A percentile compares a stretch with the other conserved stretches of the same genome.
These are phyloP conservation scores for Athene noctua DNA, from an alignment of 2,113 vertebrate genomes.

Conservation along the genomic window DNA sequence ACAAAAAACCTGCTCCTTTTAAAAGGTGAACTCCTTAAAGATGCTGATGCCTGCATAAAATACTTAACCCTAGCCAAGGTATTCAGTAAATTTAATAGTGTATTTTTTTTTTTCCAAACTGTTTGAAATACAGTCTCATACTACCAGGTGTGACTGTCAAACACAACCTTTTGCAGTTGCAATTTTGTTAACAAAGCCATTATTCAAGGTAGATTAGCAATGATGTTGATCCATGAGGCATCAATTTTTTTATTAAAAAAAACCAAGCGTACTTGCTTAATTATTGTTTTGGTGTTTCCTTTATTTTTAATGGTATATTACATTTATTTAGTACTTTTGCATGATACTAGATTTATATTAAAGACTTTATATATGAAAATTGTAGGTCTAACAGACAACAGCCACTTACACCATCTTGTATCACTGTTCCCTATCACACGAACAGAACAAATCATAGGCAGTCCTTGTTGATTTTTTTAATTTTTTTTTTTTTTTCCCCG, in stretches of 20 bases:
- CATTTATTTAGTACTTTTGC: neutral
- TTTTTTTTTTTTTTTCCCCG: neutral
- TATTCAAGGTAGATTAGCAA: slow-evolving; percentile 33
- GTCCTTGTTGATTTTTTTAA: neutral
- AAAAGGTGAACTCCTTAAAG: slow-evolving; percentile 78
- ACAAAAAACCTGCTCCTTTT: slow-evolving; percentile 80
- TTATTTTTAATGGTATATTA: neutral
- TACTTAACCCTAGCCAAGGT: slow-evolving; percentile 69
- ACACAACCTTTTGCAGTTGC: slow-evolving; percentile 6
- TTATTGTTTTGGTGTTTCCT: neutral
- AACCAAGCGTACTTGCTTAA: neutral
- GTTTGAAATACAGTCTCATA: slow-evolving; percentile 13
- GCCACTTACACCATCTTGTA: neutral
- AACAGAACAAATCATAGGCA: neutral
- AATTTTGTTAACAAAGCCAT: slow-evolving; percentile 32
- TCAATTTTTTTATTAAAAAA: neutral
- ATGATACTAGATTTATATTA: neutral
- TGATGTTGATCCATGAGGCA: slow-evolving; percentile 8
- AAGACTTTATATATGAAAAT: neutral
- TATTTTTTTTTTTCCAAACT: neutral
- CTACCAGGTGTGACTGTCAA: neutral
- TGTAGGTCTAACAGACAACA: neutral
- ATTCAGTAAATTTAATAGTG: slow-evolving; percentile 16
- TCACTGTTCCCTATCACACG: neutral
- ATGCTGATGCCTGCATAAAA: slow-evolving; percentile 77